phyloP scores from a whole-genome alignment of 2,888 invertebrate species.

The Antheraea assamensis region DNA sequence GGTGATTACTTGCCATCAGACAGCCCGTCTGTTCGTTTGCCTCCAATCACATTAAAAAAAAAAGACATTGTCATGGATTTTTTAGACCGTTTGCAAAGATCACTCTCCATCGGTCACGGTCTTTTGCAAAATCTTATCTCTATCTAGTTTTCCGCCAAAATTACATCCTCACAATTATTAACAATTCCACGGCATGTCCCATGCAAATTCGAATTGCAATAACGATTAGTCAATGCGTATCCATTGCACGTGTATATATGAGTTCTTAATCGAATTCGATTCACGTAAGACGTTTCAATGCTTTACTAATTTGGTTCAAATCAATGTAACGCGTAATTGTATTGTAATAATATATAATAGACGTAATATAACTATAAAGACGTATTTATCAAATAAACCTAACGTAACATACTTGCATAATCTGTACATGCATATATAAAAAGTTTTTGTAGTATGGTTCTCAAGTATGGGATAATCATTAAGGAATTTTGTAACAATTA shows the following conservation, averaged over 20 bases:
- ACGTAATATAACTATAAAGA: neutral
- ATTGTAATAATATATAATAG: constrained; percentile 5
- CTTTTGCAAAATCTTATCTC: neutral
- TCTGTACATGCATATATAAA: neutral
- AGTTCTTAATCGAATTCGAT: constrained; percentile 8
- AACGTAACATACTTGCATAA: neutral
- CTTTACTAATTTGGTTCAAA: constrained; percentile 11
- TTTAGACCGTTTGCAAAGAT: too few species aligned
- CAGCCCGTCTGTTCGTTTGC: too few species aligned
- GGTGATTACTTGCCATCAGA: too few species aligned
- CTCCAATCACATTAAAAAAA: too few species aligned
- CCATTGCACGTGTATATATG: constrained; percentile 9
- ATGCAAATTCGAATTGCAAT: constrained; percentile 7
- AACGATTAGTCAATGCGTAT: neutral
- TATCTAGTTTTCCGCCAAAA: neutral
- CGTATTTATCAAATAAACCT: neutral
- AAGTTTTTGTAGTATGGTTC: too few species aligned
- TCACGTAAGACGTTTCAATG: constrained; percentile 12
- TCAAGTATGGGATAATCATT: too few species aligned
- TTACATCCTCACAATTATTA: constrained; percentile 10
- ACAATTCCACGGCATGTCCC: constrained; percentile 4
- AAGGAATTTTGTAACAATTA: too few species aligned
- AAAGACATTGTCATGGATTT: too few species aligned
- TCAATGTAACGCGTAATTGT: constrained; percentile 13
- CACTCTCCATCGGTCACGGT: too few species aligned